These are phyloP conservation scores for Asarcornis scutulata DNA, from an alignment of 2,113 vertebrate species.

Conservation along the genomic window DNA sequence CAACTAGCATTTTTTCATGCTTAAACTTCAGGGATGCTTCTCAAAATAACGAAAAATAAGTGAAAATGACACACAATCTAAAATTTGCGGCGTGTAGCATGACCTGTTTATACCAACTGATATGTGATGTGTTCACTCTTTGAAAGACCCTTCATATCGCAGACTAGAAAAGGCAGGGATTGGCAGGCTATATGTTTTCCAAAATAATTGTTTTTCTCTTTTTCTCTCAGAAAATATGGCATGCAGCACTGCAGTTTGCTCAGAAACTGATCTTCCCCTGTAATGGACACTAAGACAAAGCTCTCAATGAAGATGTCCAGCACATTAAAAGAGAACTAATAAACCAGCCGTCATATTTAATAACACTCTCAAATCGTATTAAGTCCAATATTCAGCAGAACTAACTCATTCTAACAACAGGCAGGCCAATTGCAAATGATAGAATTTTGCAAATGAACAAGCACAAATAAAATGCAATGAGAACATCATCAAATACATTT, in stretches of 20 bases:
- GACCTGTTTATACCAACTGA: slow-evolving; percentile 12
- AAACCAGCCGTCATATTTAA: neutral
- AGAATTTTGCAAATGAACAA: slow-evolving; percentile 40
- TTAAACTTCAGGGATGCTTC: slow-evolving; percentile 19
- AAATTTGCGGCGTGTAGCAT: slow-evolving; percentile 5
- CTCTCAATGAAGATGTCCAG: neutral
- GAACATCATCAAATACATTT: neutral
- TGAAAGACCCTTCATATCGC: neutral
- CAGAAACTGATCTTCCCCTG: neutral
- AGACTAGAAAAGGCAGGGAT: neutral
- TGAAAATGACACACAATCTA: slow-evolving; percentile 8
- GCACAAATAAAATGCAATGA: slow-evolving; percentile 33
- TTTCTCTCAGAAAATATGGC: neutral
- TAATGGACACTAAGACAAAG: neutral
- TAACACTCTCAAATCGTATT: slow-evolving; percentile 23
- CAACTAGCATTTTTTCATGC: neutral
- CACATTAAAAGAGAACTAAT: slow-evolving; percentile 13
- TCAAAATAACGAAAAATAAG: slow-evolving; percentile 50
- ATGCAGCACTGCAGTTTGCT: neutral
- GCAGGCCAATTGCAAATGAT: slow-evolving; percentile 8
- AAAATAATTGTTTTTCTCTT: neutral
- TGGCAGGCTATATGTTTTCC: slow-evolving; percentile 26
- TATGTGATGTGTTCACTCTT: neutral
- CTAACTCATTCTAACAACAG: slow-evolving; percentile 4
- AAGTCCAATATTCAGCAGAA: slow-evolving; percentile 21